Evolutionary conservation across 2,797 vertebrate genomes (phyloP).

Genomic region (Scyliorhinus canicula): DNA sequence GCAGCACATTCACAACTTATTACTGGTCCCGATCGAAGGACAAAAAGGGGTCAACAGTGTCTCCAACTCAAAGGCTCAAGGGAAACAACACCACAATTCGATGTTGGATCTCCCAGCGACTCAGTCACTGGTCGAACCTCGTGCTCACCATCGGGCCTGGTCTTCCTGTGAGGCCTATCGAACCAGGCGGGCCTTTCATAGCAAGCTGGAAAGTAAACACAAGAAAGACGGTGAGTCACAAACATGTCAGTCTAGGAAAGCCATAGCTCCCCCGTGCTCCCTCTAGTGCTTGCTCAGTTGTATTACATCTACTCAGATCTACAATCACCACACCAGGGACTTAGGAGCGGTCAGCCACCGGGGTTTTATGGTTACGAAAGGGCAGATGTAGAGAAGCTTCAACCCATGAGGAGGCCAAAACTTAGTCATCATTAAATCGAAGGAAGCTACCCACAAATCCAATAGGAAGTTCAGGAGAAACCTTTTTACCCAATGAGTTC

Average conservation of each 20-base stretch:
- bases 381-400: too few relatives aligned
- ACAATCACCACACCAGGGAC: too few relatives aligned
- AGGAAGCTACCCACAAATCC: background rate
- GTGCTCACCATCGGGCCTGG: conserved; percentile 74
- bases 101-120: background rate
- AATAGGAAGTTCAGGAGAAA: background rate
- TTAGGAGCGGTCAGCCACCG: too few relatives aligned
- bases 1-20: background rate
- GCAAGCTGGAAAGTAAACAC: conserved; percentile 62
- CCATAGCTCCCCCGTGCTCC: too few relatives aligned
- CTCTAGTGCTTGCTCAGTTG: too few relatives aligned
- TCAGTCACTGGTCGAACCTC: background rate
- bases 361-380: background rate
- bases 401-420: background rate
- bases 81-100: background rate
- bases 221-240: background rate
- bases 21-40: background rate
- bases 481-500: background rate
- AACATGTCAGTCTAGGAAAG: background rate
- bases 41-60: background rate
- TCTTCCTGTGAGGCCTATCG: conserved; percentile 72
- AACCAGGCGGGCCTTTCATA: conserved; percentile 76
- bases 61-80: background rate
- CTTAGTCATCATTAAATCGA: background rate
- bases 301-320: too few relatives aligned